These are phyloP conservation scores for Allenopithecus nigroviridis DNA, from an alignment of 2,797 vertebrate species.

Conservation along the genomic window DNA sequence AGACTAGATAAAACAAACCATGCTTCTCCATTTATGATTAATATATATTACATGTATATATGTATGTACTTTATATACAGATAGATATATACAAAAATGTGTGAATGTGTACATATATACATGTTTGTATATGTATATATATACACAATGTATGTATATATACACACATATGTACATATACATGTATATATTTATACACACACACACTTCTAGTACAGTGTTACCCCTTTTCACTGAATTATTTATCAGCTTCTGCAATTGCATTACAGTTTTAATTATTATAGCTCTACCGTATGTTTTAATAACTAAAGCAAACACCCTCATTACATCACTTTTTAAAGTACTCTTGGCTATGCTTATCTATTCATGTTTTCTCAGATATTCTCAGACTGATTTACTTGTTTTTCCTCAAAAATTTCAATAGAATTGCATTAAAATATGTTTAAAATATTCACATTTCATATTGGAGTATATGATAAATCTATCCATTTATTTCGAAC, in stretches of 20 bases:
- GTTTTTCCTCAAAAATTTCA: not conserved
- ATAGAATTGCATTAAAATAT: not conserved
- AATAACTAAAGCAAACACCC: not conserved
- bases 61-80: not conserved
- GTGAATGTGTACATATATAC: not conserved
- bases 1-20: not conserved
- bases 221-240: not conserved
- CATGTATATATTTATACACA: too few species aligned
- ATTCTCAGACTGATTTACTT: not conserved
- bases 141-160: too few species aligned
- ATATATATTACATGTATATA: not conserved
- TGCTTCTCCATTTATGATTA: not conserved
- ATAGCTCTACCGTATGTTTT: not conserved
- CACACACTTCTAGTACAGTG: not conserved
- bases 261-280: not conserved
- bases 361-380: not conserved
- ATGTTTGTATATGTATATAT: too few species aligned
- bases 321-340: not conserved
- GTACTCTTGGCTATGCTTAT: not conserved
- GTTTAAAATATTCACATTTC: not conserved
- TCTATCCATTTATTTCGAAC: not conserved
- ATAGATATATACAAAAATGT: not conserved
- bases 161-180: too few species aligned
- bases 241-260: not conserved
- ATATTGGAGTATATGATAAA: not conserved